These are phyloP conservation scores for Hystrix brachyura DNA, from an alignment of 2,113 vertebrate species.

Conservation along the genomic window DNA sequence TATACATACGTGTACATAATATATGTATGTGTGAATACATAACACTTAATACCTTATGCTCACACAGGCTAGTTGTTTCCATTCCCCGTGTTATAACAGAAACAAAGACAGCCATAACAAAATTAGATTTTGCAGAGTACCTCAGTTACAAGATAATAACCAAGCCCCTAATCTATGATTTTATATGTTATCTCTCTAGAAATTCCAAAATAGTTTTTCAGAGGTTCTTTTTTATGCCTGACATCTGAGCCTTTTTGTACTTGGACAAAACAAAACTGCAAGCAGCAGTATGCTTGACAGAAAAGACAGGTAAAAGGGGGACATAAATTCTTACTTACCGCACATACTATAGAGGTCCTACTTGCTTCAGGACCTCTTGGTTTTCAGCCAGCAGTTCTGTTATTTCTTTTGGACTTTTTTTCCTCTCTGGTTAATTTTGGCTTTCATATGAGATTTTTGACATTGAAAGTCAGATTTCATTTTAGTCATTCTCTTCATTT, in stretches of 20 bases:
- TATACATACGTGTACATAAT: background rate
- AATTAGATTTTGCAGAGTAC: constrained; percentile 20
- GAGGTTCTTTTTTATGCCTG: constrained; percentile 83
- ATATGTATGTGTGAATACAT: background rate
- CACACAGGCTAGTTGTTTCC: constrained; percentile 40
- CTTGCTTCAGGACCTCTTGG: constrained; percentile 86
- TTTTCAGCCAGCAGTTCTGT: constrained; percentile 89
- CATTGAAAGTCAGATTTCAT: constrained; percentile 89
- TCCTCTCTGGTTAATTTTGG: constrained; percentile 91
- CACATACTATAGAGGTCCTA: background rate
- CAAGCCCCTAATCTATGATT: constrained; percentile 49
- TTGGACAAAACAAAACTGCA: constrained; percentile 81
- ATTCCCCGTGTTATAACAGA: background rate
- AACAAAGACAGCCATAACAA: background rate
- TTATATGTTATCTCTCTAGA: constrained; percentile 57
- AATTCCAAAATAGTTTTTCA: constrained; percentile 75
- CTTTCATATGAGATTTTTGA: constrained; percentile 89
- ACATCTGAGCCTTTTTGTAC: constrained; percentile 85
- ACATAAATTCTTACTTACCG: background rate
- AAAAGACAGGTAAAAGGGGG: background rate
- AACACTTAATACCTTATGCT: background rate
- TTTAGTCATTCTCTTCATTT: constrained; percentile 89
- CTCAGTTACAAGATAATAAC: constrained; percentile 2
- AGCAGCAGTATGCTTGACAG: background rate
- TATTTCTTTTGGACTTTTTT: constrained; percentile 83